phyloP scores from a whole-genome alignment of 2,888 invertebrate genomes.

The Lochmaea capreae region DNA sequence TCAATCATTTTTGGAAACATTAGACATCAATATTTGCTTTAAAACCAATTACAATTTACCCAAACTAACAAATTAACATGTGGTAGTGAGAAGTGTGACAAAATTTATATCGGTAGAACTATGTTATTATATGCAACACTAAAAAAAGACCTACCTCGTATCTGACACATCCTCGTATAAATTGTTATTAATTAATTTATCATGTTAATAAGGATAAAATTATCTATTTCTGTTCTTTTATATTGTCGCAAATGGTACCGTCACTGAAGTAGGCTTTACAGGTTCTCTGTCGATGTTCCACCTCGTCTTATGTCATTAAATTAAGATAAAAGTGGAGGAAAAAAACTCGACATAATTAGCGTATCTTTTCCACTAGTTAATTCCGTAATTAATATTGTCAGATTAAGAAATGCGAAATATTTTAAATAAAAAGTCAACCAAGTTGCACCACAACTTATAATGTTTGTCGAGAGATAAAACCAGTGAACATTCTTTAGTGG shows the following conservation, averaged over 20 bases:
- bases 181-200: neutral
- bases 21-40: too few species aligned
- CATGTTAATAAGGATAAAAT: neutral
- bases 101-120: too few species aligned
- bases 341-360: conserved; percentile 41
- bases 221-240: neutral
- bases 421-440: conserved; percentile 37
- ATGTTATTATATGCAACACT: too few species aligned
- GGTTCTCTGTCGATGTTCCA: neutral
- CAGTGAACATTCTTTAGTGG: conserved; percentile 35
- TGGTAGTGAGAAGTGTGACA: too few species aligned
- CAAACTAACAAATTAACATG: too few species aligned
- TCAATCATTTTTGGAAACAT: too few species aligned
- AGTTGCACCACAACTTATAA: conserved; percentile 28
- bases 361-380: conserved; percentile 38
- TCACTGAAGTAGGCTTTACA: neutral
- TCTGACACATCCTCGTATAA: too few species aligned
- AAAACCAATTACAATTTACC: too few species aligned
- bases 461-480: conserved; percentile 38
- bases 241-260: neutral
- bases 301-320: conserved; percentile 26
- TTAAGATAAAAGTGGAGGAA: conserved; percentile 30
- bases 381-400: conserved; percentile 41
- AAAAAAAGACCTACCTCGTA: too few species aligned
- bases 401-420: conserved; percentile 37